Evolutionary conservation across 2,797 vertebrate genomes (phyloP).

Genomic region (Otus scops): DNA sequence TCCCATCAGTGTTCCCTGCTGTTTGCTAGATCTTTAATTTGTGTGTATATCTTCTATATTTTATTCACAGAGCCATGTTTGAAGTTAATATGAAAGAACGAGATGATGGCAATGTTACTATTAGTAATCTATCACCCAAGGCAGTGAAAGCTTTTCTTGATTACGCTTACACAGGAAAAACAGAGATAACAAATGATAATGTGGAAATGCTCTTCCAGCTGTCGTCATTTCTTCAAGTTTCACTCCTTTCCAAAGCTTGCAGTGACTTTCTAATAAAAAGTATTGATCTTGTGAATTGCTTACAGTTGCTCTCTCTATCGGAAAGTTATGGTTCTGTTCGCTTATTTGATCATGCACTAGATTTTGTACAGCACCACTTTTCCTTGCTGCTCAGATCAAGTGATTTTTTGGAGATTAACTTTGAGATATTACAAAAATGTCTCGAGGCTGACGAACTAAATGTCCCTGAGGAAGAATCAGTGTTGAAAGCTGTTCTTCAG

Average conservation of each 20-base stretch:
- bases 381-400: slow-evolving; percentile 80
- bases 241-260: slow-evolving; percentile 88
- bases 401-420: slow-evolving; percentile 92
- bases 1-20: background rate
- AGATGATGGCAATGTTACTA: slow-evolving; percentile 87
- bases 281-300: slow-evolving; percentile 89
- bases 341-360: slow-evolving; percentile 82
- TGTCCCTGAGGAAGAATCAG: slow-evolving; percentile 87
- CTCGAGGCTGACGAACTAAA: slow-evolving; percentile 84
- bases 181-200: slow-evolving; percentile 90
- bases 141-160: slow-evolving; percentile 90
- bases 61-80: slow-evolving; percentile 91
- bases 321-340: slow-evolving; percentile 89
- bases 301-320: slow-evolving; percentile 87
- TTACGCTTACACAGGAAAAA: slow-evolving; percentile 92
- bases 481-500: slow-evolving; percentile 82
- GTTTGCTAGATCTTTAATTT: slow-evolving; percentile 40
- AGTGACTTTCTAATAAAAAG: slow-evolving; percentile 92
- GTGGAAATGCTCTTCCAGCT: slow-evolving; percentile 93
- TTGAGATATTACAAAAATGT: slow-evolving; percentile 84
- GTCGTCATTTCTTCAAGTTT: slow-evolving; percentile 81
- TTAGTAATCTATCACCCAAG: slow-evolving; percentile 85
- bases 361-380: slow-evolving; percentile 88
- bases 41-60: slow-evolving; percentile 60
- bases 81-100: slow-evolving; percentile 96